Percentiles rank a stretch among this genome's conserved stretches.
Conservation (phyloP, 2,113 vertebrate species). For the Callipepla squamata region DNA sequence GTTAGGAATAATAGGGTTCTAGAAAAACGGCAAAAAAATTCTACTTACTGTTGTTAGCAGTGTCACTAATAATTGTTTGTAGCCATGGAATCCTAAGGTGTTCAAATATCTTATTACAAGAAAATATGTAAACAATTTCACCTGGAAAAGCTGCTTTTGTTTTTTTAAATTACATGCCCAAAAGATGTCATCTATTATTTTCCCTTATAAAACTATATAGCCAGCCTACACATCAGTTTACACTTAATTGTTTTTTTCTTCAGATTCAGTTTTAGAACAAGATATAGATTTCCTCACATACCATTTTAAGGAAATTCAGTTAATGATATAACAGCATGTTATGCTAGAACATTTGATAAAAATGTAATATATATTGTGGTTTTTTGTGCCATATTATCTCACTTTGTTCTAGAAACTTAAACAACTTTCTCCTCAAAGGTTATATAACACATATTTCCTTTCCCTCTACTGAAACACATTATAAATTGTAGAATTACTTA, state of each 20-base stretch:
- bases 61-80: neutral
- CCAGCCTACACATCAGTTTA: neutral
- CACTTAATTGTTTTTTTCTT: neutral
- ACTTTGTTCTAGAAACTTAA: neutral
- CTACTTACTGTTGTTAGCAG: neutral
- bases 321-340: constrained; percentile 19
- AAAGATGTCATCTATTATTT: neutral
- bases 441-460: neutral
- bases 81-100: neutral
- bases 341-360: neutral
- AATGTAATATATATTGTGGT: constrained; percentile 26
- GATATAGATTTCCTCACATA: constrained; percentile 32
- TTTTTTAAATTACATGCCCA: neutral
- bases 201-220: neutral
- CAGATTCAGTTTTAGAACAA: constrained; percentile 55
- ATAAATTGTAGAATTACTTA: neutral
- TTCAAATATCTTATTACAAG: neutral
- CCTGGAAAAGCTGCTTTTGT: neutral
- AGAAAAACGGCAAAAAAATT: neutral
- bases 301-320: constrained; percentile 47
- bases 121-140: neutral
- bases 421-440: neutral
- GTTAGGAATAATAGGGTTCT: neutral
- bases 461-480: neutral
- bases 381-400: neutral